phyloP scores from a whole-genome alignment of 2,113 vertebrate species.

The Myanophis thanlyinensis region DNA sequence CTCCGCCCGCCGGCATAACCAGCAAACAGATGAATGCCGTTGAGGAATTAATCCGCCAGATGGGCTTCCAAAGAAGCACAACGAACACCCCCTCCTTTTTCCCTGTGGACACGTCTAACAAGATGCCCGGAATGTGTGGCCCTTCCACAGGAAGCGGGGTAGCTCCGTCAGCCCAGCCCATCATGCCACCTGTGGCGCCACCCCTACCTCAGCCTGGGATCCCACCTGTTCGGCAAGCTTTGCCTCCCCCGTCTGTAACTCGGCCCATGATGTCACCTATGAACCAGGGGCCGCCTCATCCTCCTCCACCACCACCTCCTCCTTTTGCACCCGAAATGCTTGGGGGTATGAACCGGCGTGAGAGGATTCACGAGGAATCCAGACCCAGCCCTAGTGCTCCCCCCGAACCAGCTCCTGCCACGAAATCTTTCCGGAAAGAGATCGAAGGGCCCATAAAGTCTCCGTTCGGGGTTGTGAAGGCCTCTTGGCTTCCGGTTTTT shows the following conservation, averaged over 20 bases:
- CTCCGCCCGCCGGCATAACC: constrained; percentile 20
- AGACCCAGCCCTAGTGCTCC: constrained; percentile 28
- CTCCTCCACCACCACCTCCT: constrained; percentile 15
- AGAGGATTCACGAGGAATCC: constrained; percentile 48
- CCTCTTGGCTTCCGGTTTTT: constrained; percentile 74
- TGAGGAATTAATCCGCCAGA: constrained; percentile 61
- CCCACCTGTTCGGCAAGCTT: constrained; percentile 27
- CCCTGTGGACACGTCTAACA: constrained; percentile 56
- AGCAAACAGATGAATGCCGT: constrained; percentile 62
- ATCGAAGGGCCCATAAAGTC: constrained; percentile 62
- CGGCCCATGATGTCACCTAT: constrained; percentile 54
- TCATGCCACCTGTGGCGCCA: constrained; percentile 55
- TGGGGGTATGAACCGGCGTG: constrained; percentile 54
- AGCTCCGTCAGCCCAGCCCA: constrained; percentile 7
- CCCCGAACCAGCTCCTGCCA: constrained; percentile 24
- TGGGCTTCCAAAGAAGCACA: constrained; percentile 56
- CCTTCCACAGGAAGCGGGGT: constrained; percentile 49
- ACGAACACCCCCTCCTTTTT: constrained; percentile 58
- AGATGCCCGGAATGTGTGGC: constrained; percentile 60
- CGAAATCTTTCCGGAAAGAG: constrained; percentile 54
- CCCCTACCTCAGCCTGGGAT: constrained; percentile 3
- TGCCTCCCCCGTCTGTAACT: constrained; percentile 42
- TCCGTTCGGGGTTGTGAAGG: constrained; percentile 78
- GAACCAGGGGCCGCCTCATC: constrained; percentile 36
- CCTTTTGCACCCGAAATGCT: constrained; percentile 64